A percentile compares a stretch with the other conserved stretches of the same genome.
Evolutionary conservation across 2,113 vertebrate species (phyloP).

Genomic region (Anolis carolinensis): DNA sequence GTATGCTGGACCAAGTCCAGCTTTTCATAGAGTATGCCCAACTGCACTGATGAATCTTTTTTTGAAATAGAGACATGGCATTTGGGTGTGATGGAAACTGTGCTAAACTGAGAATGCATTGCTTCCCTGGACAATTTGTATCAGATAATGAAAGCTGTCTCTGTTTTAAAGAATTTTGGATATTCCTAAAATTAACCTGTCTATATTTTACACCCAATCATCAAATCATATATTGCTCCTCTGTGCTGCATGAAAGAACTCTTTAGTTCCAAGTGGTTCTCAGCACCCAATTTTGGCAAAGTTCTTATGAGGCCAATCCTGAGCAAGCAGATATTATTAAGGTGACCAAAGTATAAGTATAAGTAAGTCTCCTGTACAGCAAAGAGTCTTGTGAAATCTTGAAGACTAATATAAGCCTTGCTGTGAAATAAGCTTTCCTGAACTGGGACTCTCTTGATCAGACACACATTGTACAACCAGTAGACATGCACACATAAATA

Average conservation of each 20-base stretch:
- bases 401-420: neutral
- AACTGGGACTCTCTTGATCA: neutral
- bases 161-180: neutral
- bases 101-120: neutral
- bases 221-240: neutral
- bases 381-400: neutral
- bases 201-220: neutral
- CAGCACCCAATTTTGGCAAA: neutral
- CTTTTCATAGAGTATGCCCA: neutral
- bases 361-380: neutral
- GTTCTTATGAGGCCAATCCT: neutral
- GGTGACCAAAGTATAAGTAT: neutral
- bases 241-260: neutral
- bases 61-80: too few species aligned
- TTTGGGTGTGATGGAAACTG: neutral
- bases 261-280: neutral
- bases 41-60: neutral
- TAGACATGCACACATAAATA: neutral
- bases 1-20: too few species aligned
- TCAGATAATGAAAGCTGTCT: neutral
- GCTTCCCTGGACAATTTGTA: neutral
- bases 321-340: neutral
- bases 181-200: constrained; percentile 1
- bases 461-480: neutral
- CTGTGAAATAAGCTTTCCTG: neutral